Evolutionary conservation across 1,140 invertebrate genomes (phyloP).

Genomic region (Diorhabda elongata): DNA sequence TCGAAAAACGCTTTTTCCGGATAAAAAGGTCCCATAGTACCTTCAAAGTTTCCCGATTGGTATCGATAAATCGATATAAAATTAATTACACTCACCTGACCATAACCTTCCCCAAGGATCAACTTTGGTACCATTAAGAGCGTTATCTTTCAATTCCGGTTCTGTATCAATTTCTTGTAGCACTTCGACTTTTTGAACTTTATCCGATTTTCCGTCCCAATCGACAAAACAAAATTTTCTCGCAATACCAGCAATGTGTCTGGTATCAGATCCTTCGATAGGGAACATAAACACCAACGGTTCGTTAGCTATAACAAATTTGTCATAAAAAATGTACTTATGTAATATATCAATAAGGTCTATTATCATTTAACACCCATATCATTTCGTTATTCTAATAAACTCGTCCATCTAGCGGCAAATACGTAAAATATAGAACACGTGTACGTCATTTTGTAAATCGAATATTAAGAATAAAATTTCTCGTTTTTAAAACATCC

Average conservation of each 20-base stretch:
- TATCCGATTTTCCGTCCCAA: constrained; percentile 33
- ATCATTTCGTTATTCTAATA: too few relatives aligned
- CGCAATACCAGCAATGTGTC: constrained; percentile 31
- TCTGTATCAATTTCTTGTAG: constrained; percentile 58
- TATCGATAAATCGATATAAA: too few relatives aligned
- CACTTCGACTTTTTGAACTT: constrained; percentile 40
- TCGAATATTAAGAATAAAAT: too few relatives aligned
- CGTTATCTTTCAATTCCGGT: constrained; percentile 48
- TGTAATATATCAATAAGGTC: too few relatives aligned
- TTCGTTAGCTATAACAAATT: constrained; percentile 14
- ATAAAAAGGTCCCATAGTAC: constrained; percentile 62
- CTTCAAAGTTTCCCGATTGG: constrained; percentile 39
- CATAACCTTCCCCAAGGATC: constrained; percentile 73
- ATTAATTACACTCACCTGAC: constrained; percentile 53
- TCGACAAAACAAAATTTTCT: constrained; percentile 29
- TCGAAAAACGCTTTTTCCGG: constrained; percentile 48
- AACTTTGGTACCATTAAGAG: constrained; percentile 81
- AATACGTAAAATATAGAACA: too few relatives aligned
- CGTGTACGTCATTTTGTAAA: too few relatives aligned
- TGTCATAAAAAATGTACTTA: too few relatives aligned
- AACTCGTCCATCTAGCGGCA: too few relatives aligned
- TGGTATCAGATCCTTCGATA: constrained; percentile 24
- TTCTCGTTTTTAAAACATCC: too few relatives aligned
- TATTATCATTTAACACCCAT: too few relatives aligned
- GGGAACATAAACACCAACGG: constrained; percentile 28